These are phyloP conservation scores for Uromys caudimaculatus DNA, from an alignment of 2,797 vertebrate species.

Conservation along the genomic window DNA sequence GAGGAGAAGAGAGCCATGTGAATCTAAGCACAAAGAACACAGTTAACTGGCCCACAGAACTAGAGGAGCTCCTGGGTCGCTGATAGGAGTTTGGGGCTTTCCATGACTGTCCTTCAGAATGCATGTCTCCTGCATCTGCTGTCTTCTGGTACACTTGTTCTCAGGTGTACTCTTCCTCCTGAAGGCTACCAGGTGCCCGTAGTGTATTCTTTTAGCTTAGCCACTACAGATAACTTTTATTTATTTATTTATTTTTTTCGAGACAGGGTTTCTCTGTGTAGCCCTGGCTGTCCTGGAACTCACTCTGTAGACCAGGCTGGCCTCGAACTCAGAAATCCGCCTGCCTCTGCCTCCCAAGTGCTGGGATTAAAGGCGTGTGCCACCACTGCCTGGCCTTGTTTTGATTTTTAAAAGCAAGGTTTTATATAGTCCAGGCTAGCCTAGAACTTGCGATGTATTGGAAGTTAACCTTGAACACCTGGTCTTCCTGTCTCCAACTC, in stretches of 20 bases:
- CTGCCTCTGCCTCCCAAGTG: too few species aligned
- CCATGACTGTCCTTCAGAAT: background rate
- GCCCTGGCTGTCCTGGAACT: too few species aligned
- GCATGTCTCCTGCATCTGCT: background rate
- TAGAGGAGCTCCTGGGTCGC: background rate
- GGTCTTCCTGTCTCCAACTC: background rate
- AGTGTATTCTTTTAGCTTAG: background rate
- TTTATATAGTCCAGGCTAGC: background rate
- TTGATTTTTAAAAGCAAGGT: background rate
- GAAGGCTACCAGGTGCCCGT: too few species aligned
- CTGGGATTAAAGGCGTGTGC: too few species aligned
- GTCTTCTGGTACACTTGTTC: background rate
- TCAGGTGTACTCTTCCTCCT: background rate
- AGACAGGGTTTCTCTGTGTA: too few species aligned
- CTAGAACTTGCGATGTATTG: background rate
- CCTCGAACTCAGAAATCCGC: too few species aligned
- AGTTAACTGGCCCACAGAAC: background rate
- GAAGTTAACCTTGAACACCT: background rate
- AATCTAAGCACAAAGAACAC: background rate
- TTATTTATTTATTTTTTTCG: too few species aligned
- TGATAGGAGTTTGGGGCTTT: background rate
- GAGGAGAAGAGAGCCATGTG: background rate
- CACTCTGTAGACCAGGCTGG: too few species aligned
- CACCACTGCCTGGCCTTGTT: too few species aligned
- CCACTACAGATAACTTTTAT: background rate